A percentile compares a stretch with the other conserved stretches of the same genome.
These are phyloP conservation scores for Turnix velox DNA, from an alignment of 2,113 vertebrate genomes.

Conservation along the genomic window DNA sequence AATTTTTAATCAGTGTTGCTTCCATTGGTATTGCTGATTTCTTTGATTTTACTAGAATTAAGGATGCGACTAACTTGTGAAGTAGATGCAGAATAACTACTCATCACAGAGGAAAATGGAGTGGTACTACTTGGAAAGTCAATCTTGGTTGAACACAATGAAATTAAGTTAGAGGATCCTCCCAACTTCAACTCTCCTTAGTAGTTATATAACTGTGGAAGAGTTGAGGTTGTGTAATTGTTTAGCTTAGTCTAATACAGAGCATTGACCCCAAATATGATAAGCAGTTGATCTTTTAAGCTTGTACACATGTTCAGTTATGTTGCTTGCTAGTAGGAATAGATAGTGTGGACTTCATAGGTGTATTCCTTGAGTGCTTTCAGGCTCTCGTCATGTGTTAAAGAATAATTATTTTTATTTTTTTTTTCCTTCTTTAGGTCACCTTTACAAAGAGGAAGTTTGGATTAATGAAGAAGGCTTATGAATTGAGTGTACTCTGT, in stretches of 20 bases:
- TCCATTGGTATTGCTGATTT: not conserved
- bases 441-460: conserved; percentile 99
- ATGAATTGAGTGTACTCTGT: conserved; percentile 97
- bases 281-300: not conserved
- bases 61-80: not conserved
- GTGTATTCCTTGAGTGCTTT: not conserved
- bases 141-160: not conserved
- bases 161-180: not conserved
- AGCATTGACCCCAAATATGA: not conserved
- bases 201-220: not conserved
- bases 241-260: not conserved
- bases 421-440: conserved; percentile 77
- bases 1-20: not conserved
- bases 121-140: not conserved
- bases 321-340: not conserved
- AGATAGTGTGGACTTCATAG: not conserved
- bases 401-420: not conserved
- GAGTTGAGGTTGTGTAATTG: not conserved
- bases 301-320: not conserved
- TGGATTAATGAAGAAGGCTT: conserved; percentile 99
- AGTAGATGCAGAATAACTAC: not conserved
- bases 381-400: not conserved
- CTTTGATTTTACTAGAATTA: not conserved
- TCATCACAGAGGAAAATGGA: not conserved
- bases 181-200: not conserved